Evolutionary conservation across 2,113 vertebrate species (phyloP).

Genomic region (Cercocebus atys): DNA sequence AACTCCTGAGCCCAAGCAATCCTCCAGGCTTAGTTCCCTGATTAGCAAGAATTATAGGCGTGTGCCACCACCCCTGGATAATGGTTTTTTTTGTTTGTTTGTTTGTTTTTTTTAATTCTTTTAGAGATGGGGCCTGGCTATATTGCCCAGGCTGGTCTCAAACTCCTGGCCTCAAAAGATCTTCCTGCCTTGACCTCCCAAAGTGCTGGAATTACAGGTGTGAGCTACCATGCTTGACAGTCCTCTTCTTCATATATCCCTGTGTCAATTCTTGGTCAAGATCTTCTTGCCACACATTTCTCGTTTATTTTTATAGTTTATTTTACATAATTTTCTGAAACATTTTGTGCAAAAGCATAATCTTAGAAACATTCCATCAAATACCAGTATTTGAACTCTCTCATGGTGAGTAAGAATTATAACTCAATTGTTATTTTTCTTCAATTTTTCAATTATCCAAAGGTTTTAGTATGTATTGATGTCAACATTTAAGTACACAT

Average conservation of each 20-base stretch:
- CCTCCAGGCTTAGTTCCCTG: too few species aligned
- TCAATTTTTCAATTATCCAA: not conserved
- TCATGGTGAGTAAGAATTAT: not conserved
- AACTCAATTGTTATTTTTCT: not conserved
- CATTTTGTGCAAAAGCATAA: not conserved
- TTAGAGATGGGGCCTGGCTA: too few species aligned
- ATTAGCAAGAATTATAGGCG: too few species aligned
- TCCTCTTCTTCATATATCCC: not conserved
- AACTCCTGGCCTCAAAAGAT: too few species aligned
- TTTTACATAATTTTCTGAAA: not conserved
- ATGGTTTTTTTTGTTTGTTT: too few species aligned
- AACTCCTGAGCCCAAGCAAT: too few species aligned
- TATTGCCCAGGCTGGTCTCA: too few species aligned
- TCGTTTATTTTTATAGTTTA: not conserved
- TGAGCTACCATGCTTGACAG: too few species aligned
- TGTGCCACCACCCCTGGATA: too few species aligned
- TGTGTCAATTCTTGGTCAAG: not conserved
- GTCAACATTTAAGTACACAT: not conserved
- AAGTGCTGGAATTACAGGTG: too few species aligned
- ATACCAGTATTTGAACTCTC: not conserved
- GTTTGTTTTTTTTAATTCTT: too few species aligned
- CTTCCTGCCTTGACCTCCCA: too few species aligned
- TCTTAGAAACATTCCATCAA: not conserved
- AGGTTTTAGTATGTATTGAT: not conserved
- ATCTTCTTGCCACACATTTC: not conserved